Evolutionary conservation across 1,140 invertebrate species (phyloP).

Genomic region (Thaumetopoea pityocampa): DNA sequence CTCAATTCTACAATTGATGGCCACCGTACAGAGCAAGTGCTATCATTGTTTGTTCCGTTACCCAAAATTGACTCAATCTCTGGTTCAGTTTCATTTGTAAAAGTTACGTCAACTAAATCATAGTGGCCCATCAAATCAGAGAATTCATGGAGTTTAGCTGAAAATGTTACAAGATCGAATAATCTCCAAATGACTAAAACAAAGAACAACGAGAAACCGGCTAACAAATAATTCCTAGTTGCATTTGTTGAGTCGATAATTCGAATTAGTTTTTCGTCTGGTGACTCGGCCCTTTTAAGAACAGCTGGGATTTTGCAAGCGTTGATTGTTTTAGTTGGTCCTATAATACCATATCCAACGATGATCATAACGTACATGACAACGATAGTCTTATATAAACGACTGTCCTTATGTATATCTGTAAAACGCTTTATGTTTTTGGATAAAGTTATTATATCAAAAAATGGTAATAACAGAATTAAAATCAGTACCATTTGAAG

Average conservation of each 20-base stretch:
- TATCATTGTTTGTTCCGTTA: no score
- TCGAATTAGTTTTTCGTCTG: constrained; percentile 32
- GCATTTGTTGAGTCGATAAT: constrained; percentile 34
- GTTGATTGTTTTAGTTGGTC: constrained; percentile 33
- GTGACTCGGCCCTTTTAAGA: constrained; percentile 10
- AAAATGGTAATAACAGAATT: constrained; percentile 34
- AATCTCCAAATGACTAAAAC: constrained; percentile 35
- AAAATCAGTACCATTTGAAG: constrained; percentile 43
- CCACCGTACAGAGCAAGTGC: constrained; percentile 10
- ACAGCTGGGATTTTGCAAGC: constrained; percentile 20
- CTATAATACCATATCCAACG: constrained; percentile 30
- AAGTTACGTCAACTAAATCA: constrained; percentile 36
- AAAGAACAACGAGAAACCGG: constrained; percentile 42
- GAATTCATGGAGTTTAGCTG: constrained; percentile 49
- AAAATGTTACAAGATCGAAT: constrained; percentile 41
- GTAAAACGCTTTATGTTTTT: constrained; percentile 29
- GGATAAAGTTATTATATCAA: constrained; percentile 34
- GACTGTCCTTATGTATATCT: constrained; percentile 14
- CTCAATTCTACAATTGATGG: constrained; percentile 15
- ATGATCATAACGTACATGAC: constrained; percentile 27
- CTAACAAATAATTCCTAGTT: constrained; percentile 43
- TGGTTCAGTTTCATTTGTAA: constrained; percentile 16
- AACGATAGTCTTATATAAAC: constrained; percentile 3
- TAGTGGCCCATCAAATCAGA: constrained; percentile 46
- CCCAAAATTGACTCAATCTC: constrained; percentile 14